Evolutionary conservation across 1,140 invertebrate species (phyloP), one percentile per base, ranked within the genome.

Genomic region (Drosophila ironensis): DNA sequence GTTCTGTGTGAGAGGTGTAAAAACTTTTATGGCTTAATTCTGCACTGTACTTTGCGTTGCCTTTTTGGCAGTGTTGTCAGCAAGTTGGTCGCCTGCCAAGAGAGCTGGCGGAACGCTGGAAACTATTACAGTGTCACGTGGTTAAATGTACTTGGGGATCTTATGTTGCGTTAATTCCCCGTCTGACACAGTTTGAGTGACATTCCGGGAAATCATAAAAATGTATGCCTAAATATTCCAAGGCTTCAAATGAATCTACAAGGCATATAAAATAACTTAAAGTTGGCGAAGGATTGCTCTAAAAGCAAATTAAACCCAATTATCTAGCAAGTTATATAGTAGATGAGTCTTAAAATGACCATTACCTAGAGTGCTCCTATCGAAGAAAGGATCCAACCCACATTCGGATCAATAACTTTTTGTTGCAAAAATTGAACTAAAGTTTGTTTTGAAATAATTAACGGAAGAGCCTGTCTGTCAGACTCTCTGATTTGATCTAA

Each of bases 21-120:
- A 61, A 64, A 64, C 57, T 64, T 64, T 30, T 63, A 64, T 64
- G 60, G 60, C 42, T 64, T 64, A 64, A 64, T 64, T 63, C 24
- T 38, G 56, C 41, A 60, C 59, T 38, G 20, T 33, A 33, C 28
- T 38, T 42, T 63, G 7, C 12, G 19, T 61, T 30, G 19, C 11
- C 48, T 63, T 63, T 63, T 63, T 61, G 57, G 57, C 33, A 40
- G 42, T 63, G 33, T 63, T 64, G 60, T 64, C 60, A 64, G 57
- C 60, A 64, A 64, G 57, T 64, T 64, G 60, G 40, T 63, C 12
- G 54, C 56, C 59, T 63, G 59, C 59, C 59, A 63, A 46, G 9
- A 60, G 22, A 47, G 41, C 38, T 60, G 46, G 14, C 38, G 7
- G 50, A 11, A 22, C 9, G 17, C 38, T 64, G 19, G 33, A 63